Percentiles rank a stretch among this genome's conserved stretches.
phyloP scores from a whole-genome alignment of 2,888 invertebrate genomes.

The Euclidia mi region DNA sequence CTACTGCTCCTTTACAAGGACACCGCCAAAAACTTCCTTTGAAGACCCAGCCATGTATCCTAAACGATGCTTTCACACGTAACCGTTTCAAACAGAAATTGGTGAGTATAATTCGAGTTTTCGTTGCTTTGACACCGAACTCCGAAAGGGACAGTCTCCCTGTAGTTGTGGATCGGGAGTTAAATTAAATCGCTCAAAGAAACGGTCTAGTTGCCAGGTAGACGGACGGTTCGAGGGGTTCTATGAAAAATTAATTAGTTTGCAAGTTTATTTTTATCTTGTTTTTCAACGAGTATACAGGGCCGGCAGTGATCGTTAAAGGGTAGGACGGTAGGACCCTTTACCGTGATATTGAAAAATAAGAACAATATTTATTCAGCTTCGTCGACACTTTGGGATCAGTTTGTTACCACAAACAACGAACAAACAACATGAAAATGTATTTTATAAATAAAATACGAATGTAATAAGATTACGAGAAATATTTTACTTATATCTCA shows the following conservation, averaged over 20 bases:
- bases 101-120: conserved; percentile 58
- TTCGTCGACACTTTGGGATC: conserved; percentile 10
- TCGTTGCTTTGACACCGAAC: conserved; percentile 76
- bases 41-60: too few species aligned
- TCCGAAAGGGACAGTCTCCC: conserved; percentile 70
- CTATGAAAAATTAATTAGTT: conserved; percentile 53
- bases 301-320: conserved; percentile 17
- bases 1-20: too few species aligned
- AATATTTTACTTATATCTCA: too few species aligned
- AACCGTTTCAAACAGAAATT: conserved; percentile 52
- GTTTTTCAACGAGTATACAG: conserved; percentile 30
- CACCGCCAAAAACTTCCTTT: too few species aligned
- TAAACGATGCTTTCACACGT: too few species aligned
- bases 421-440: too few species aligned
- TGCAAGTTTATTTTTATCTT: conserved; percentile 53
- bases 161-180: conserved; percentile 78
- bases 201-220: conserved; percentile 58
- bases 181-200: conserved; percentile 75
- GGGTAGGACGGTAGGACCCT: conserved; percentile 29
- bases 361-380: conserved; percentile 15
- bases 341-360: conserved; percentile 15
- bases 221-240: conserved; percentile 24
- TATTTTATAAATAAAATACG: too few species aligned
- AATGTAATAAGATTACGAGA: too few species aligned
- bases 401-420: conserved; percentile 2